Evolutionary conservation across 2,888 invertebrate genomes (phyloP), one percentile per base, ranked within the genome.

Genomic region (Drosophila acutilabella): DNA sequence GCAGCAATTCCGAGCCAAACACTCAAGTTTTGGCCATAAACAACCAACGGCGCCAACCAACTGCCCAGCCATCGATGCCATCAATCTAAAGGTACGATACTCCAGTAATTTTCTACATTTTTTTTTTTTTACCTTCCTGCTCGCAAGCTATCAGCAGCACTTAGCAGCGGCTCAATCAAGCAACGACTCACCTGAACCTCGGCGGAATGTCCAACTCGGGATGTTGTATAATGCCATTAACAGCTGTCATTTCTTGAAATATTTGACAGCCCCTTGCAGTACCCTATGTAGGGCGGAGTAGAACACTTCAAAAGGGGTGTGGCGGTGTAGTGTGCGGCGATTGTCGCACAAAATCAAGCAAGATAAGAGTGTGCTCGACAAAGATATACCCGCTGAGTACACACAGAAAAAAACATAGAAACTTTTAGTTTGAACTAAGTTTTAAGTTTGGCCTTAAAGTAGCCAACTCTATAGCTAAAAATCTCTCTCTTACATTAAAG

Each of bases 231-330:
- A 87, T 89, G 87, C 80, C 86, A 86, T 88, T 86, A 89, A 78
- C 89, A 86, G 85, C 86, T 86, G 86, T 87, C 89, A 89, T 85
- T 81, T 80, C 72, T 70, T 80, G 80, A 84, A 71, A 75, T 89
- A 84, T 89, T 87, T 80, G 88, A 80, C 84, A 87, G 77, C 48
- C 80, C 36, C 36, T 13, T 13, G 30, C 30, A 6, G 50, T 52
- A 70, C 69, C 71, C 76, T 71, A 54, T 16, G 26, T 16, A 40
- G 11, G 11, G 7, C n/a, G 47, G 42, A 42, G 7, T 40, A 69
- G 65, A 4, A 41, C 11, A 33, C 16, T 16, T 7, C 2, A 16
- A 36, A 36, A 36, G 10, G 33, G 18, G 44, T n/a, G 7, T 14
- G 40, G 42, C 42, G 5, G 33, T 71, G 64, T 2, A 38, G n/a